Evolutionary conservation across 92 coral and sea anemone genomes (phyloP), one percentile per base, ranked within the genome.

Genomic region (Anthopleura xanthogrammica): DNA sequence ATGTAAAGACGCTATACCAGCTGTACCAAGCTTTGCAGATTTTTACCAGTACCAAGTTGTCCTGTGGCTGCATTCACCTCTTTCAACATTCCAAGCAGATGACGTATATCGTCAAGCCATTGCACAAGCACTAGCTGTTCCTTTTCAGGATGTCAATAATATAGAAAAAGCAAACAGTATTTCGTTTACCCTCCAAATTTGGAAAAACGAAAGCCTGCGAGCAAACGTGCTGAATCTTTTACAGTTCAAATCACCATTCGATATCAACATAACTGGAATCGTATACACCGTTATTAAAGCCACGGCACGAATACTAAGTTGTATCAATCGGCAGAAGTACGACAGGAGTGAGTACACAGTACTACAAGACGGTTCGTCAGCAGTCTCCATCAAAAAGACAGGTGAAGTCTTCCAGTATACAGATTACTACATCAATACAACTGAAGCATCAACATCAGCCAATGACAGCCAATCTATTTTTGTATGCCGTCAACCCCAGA

Each of bases 401-500:
- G 82, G 82, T 36, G 87, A 77, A 39, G 75, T 84, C 46, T 17
- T 84, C 52, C 41, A 64, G 52, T 36, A 55, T 12, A 23, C 20
- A 42, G 87, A 84, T 40, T 78, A 77, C 58, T 77, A 77, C 73
- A 64, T n/a, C 60, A 82, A 72, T 40, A 52, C 57, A 43, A 78
- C 81, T 54, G 16, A 54, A 54, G 17, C 16, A 54, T 11, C 58
- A 41, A 52, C 72, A 12, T 5, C 86, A 60, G 68, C 60, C 79
- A 62, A 40, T 36, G 77, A 22, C 17, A 82, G 62, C 43, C 52
- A 22, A 66, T 70, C 57, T 13, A 65, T 90, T 36, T 64, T 60
- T 66, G 93, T 90, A 17, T 90, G 91, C 39, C 77, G 84, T 12
- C 41, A 46, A 13, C 80, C 79, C 23, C 50, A 52, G 41, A 14